Conservation (phyloP, 2,797 vertebrate species). For the Myotis vivesi region DNA sequence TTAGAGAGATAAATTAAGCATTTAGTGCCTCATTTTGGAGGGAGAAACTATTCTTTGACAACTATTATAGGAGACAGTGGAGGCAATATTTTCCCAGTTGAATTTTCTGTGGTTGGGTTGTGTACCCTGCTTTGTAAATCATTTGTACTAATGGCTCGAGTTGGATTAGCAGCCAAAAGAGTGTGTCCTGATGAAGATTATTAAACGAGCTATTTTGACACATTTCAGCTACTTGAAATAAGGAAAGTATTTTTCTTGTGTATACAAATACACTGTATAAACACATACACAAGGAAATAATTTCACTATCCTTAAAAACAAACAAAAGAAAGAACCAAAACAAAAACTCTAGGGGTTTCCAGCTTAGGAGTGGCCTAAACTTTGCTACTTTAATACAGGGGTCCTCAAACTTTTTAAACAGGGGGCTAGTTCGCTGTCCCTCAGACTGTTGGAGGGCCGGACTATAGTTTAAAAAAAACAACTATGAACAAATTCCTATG, state of each 20-base stretch:
- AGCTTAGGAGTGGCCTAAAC: neutral
- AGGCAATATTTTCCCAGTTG: neutral
- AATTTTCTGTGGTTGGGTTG: neutral
- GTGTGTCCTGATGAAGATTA: neutral
- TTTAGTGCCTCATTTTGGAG: neutral
- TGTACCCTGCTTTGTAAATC: neutral
- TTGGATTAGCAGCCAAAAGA: neutral
- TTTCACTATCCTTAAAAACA: neutral
- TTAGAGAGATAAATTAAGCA: neutral
- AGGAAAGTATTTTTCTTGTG: neutral
- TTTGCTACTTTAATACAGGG: neutral
- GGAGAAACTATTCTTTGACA: neutral
- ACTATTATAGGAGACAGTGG: neutral
- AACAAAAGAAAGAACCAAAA: neutral
- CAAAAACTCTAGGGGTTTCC: neutral
- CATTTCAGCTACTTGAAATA: neutral
- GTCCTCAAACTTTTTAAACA: too few relatives aligned
- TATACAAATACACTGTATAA: neutral
- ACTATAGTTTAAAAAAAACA: too few relatives aligned
- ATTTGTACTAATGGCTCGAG: neutral
- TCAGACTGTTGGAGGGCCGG: too few relatives aligned
- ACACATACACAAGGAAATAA: neutral
- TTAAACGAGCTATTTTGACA: neutral
- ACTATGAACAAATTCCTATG: too few relatives aligned
- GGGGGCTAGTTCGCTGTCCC: too few relatives aligned